Evolutionary conservation across 2,113 vertebrate species (phyloP).

Genomic region (Halichoeres trimaculatus): DNA sequence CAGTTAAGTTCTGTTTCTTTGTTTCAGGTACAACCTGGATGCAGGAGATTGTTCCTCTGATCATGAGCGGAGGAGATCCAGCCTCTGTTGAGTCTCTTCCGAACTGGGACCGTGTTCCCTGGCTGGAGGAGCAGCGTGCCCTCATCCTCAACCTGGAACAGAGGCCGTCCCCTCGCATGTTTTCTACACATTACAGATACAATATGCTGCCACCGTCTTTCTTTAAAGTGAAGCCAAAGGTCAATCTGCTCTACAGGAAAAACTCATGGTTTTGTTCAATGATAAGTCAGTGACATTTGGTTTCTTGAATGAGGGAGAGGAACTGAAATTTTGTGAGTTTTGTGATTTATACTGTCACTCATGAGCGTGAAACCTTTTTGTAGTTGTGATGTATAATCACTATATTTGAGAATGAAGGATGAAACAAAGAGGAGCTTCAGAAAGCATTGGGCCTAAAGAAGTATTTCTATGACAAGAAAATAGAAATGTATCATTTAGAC

Average conservation of each 20-base stretch:
- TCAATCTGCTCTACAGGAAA: conserved; percentile 36
- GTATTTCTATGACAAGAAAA: no score
- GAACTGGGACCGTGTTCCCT: conserved; percentile 83
- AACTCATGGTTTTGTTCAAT: no score
- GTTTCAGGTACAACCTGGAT: conserved; percentile 82
- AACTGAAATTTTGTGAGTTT: no score
- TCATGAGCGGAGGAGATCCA: conserved; percentile 78
- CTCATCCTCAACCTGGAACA: conserved; percentile 66
- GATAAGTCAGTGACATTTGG: no score
- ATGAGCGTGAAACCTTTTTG: no score
- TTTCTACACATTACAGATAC: conserved; percentile 75
- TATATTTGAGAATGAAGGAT: no score
- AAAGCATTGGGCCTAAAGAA: no score
- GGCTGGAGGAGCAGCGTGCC: conserved; percentile 73
- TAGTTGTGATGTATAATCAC: no score
- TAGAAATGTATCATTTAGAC: no score
- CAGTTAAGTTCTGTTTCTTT: background rate
- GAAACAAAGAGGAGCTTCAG: no score
- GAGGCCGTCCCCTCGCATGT: conserved; percentile 76
- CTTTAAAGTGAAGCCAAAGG: conserved; percentile 79
- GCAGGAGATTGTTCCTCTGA: conserved; percentile 82
- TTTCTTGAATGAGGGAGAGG: no score
- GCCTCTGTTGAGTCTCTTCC: conserved; percentile 70
- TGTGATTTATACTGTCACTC: no score
- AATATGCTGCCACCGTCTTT: conserved; percentile 80